phyloP scores from a whole-genome alignment of 2,888 invertebrate species.

The Lepidochrysops patricia region DNA sequence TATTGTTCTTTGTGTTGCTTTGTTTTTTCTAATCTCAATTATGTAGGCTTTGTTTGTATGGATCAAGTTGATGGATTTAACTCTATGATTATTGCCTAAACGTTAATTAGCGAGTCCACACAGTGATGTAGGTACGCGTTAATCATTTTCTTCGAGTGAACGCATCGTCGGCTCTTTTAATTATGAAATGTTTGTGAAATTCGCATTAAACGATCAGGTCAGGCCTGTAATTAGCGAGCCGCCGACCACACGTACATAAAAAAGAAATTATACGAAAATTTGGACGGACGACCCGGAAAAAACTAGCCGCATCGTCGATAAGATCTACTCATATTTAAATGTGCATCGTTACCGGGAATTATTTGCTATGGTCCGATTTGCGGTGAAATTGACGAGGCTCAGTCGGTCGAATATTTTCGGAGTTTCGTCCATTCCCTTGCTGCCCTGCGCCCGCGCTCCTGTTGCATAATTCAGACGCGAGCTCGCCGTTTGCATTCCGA shows the following conservation, averaged over 20 bases:
- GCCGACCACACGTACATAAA: slow-evolving; percentile 41
- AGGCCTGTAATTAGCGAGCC: slow-evolving; percentile 65
- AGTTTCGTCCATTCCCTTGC: slow-evolving; percentile 56
- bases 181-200: slow-evolving; percentile 67
- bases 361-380: not conserved
- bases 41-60: not conserved
- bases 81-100: slow-evolving; percentile 1
- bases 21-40: slow-evolving; percentile 16
- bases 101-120: not conserved
- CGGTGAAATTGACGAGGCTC: slow-evolving; percentile 25
- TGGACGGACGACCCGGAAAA: not conserved
- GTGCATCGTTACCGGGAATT: not conserved
- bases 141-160: slow-evolving; percentile 58
- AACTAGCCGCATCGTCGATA: not conserved
- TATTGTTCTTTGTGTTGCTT: slow-evolving; percentile 59
- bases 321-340: slow-evolving; percentile 1
- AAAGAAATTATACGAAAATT: slow-evolving; percentile 7
- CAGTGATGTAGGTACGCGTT: slow-evolving; percentile 28
- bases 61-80: not conserved
- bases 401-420: slow-evolving; percentile 50
- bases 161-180: slow-evolving; percentile 55
- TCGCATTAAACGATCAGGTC: slow-evolving; percentile 63
- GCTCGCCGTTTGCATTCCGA: slow-evolving; percentile 72
- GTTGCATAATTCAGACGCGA: slow-evolving; percentile 73
- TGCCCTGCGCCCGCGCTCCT: slow-evolving; percentile 52